phyloP scores from a whole-genome alignment of 1,140 invertebrate genomes.

The Cotesia vestalis region DNA sequence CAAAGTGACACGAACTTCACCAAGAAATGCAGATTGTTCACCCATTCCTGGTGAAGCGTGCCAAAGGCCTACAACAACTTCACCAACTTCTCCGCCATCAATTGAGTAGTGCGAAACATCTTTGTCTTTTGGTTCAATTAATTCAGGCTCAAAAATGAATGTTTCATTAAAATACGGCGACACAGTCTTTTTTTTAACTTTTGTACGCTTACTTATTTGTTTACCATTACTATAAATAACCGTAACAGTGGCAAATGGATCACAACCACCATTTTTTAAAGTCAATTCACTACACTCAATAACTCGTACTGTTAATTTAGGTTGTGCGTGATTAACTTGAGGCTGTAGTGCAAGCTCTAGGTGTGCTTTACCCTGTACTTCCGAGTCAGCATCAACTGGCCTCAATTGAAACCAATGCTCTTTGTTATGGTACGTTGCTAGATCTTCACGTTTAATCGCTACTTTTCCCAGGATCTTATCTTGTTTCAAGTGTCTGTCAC shows the following conservation, averaged over 20 bases:
- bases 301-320: constrained; percentile 66
- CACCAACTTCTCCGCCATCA: constrained; percentile 70
- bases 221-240: constrained; percentile 83
- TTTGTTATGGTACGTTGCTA: constrained; percentile 86
- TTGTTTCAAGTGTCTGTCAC: constrained; percentile 81
- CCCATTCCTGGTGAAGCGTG: constrained; percentile 82
- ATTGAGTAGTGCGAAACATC: constrained; percentile 61
- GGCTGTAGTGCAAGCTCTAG: constrained; percentile 71
- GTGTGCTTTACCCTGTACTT: constrained; percentile 87
- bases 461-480: constrained; percentile 90
- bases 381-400: constrained; percentile 85
- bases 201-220: constrained; percentile 83
- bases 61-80: constrained; percentile 83
- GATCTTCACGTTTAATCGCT: constrained; percentile 84
- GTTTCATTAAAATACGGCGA: constrained; percentile 89
- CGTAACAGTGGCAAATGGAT: constrained; percentile 86
- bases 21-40: constrained; percentile 81
- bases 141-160: constrained; percentile 79
- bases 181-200: constrained; percentile 88
- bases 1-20: constrained; percentile 83
- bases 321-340: constrained; percentile 57
- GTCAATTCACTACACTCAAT: constrained; percentile 88
- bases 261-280: constrained; percentile 88
- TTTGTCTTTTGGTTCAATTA: constrained; percentile 60
- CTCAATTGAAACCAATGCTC: constrained; percentile 91